Evolutionary conservation across 1,140 invertebrate genomes (phyloP).

Genomic region (Leptinotarsa undecemlineata): DNA sequence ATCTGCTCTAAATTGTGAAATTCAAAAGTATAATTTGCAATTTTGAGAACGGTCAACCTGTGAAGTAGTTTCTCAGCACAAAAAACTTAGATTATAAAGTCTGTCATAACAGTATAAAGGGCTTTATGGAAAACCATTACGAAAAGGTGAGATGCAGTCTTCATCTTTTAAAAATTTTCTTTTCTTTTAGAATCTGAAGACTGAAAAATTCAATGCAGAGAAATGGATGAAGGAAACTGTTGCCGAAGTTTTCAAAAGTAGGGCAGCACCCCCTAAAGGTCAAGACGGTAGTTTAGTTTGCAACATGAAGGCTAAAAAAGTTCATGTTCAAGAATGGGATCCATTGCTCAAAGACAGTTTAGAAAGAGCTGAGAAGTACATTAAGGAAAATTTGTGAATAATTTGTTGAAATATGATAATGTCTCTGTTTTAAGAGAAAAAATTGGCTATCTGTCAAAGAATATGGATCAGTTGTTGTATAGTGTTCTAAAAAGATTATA

Average conservation of each 20-base stretch:
- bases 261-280: conserved; percentile 56
- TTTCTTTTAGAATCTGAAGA: conserved; percentile 55
- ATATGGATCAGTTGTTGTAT: not conserved
- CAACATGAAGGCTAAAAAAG: conserved; percentile 62
- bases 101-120: no score
- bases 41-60: no score
- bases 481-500: conserved; percentile 15
- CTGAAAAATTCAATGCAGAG: conserved; percentile 62
- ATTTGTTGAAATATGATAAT: no score
- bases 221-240: conserved; percentile 64
- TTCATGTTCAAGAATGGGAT: conserved; percentile 58
- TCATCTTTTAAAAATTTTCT: not conserved
- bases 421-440: no score
- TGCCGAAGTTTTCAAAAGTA: conserved; percentile 57
- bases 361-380: conserved; percentile 58
- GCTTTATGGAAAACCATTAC: no score
- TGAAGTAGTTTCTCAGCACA: no score
- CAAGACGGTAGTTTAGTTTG: conserved; percentile 60
- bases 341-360: conserved; percentile 58
- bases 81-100: no score
- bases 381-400: conserved; percentile 52
- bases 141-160: no score
- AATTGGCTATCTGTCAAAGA: no score
- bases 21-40: no score
- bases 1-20: no score